Conservation (phyloP, 2,888 invertebrate species). For the Athalia rosae region DNA sequence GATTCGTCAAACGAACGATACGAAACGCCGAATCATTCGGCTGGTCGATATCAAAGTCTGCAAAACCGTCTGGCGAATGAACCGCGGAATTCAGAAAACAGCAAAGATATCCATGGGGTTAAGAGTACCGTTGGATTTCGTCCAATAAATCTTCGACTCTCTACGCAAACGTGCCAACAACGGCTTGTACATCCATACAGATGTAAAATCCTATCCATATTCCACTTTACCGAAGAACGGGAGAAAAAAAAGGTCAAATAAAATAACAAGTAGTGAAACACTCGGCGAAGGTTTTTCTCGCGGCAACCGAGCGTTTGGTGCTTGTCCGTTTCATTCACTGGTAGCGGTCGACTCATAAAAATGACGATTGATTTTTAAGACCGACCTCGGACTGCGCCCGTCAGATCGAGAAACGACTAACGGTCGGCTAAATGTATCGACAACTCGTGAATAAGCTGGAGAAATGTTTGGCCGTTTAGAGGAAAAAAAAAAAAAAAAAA, state of each 20-base stretch:
- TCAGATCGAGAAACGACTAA: constrained; percentile 31
- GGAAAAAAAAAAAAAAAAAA: too few relatives aligned
- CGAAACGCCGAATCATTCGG: too few relatives aligned
- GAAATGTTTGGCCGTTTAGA: not conserved
- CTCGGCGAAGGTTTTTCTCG: constrained; percentile 17
- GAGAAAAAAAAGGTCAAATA: constrained; percentile 1
- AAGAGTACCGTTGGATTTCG: not conserved
- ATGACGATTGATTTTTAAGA: not conserved
- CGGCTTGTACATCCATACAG: not conserved
- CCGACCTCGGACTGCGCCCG: not conserved
- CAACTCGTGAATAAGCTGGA: constrained; percentile 64
- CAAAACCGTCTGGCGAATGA: too few relatives aligned
- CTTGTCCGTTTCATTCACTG: constrained; percentile 1
- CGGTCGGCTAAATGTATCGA: constrained; percentile 69
- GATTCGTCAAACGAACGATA: too few relatives aligned
- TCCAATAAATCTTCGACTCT: not conserved
- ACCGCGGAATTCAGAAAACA: too few relatives aligned
- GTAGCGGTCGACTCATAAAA: not conserved
- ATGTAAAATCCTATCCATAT: too few relatives aligned
- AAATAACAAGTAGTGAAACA: not conserved
- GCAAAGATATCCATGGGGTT: too few relatives aligned
- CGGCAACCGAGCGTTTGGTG: not conserved
- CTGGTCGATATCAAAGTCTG: too few relatives aligned
- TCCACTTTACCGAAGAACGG: too few relatives aligned
- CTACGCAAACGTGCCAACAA: constrained; percentile 30